Evolutionary conservation across 2,113 vertebrate species (phyloP).

Genomic region (Xenus cinereus): DNA sequence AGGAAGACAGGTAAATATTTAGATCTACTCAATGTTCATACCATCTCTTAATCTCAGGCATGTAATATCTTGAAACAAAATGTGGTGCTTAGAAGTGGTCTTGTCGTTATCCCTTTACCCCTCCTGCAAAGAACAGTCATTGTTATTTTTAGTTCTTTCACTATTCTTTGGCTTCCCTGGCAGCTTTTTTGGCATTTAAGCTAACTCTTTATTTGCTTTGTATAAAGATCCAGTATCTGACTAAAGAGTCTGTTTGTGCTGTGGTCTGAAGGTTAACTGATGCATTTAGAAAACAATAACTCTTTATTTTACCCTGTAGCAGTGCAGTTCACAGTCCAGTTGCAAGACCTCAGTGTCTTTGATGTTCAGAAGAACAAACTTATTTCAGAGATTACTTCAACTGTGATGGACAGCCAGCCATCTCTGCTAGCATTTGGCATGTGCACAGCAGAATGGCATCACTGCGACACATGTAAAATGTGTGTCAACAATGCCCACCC

Average conservation of each 20-base stretch:
- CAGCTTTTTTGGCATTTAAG: background rate
- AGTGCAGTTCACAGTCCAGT: background rate
- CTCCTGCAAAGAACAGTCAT: background rate
- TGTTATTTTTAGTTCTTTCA: slow-evolving; percentile 17
- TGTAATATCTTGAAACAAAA: background rate
- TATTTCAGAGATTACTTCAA: background rate
- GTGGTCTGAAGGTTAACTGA: background rate
- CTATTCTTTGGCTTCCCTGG: background rate
- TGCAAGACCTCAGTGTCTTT: background rate
- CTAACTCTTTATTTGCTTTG: background rate
- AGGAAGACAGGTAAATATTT: background rate
- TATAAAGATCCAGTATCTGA: background rate
- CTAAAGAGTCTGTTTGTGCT: background rate
- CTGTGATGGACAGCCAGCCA: background rate
- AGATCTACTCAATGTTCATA: background rate
- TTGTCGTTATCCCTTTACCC: background rate
- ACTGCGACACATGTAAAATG: accelerated
- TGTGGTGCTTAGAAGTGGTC: background rate
- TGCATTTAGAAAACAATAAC: background rate
- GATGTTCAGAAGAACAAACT: background rate
- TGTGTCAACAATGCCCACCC: background rate
- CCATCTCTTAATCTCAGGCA: background rate
- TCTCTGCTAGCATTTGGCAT: background rate
- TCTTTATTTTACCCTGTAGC: background rate
- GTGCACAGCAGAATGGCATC: background rate